Evolutionary conservation across 1,140 invertebrate species (phyloP), one percentile per base, ranked within the genome.

Genomic region (Halesus radiatus): DNA sequence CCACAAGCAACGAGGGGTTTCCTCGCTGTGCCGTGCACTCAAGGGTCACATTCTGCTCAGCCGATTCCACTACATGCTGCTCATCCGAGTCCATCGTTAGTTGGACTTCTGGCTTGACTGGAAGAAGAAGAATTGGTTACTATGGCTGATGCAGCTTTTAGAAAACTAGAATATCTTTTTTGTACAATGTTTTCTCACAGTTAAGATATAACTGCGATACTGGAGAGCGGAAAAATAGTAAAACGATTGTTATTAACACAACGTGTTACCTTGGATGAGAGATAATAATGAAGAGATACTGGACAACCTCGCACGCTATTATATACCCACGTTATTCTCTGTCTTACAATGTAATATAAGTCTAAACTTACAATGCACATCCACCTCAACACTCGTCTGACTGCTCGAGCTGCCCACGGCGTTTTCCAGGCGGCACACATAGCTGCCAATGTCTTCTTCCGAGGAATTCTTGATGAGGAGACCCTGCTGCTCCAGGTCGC

Each of bases 361-460:
- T 18, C 8, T 22, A 2, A 86, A 93, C 95, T 93, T 91, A 97
- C 95, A 96, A 77, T 95, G 89, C 62, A 97, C 93, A 85, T 94
- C 93, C 56, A 96, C 92, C 80, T 92, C 90, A 72, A 95, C 92
- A 81, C 87, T 89, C 68, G 93, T 92, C 37, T 93, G 90, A 13
- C 95, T 94, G 60, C 90, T 92, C 13, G 93, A 92, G 60, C 91
- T 88, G 3, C 94, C 95, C 45, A 97, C 93, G 16, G 89, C 89
- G 85, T 98, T 98, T 76, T 93, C 91, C 37, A 97, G 88, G 68
- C 93, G 87, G 85, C 96, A 97, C 1, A 91, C 93, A 87, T 98
- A 98, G 83, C 92, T 92, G 50, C 96, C 96, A 85, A 94, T 92
- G 87, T 97, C 96, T 5, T 92, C 90, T 60, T 94, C 91, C 0